A percentile compares a stretch with the other conserved stretches of the same genome.
phyloP scores from a whole-genome alignment of 2,797 vertebrate genomes.

The Sebastes hubbsi region DNA sequence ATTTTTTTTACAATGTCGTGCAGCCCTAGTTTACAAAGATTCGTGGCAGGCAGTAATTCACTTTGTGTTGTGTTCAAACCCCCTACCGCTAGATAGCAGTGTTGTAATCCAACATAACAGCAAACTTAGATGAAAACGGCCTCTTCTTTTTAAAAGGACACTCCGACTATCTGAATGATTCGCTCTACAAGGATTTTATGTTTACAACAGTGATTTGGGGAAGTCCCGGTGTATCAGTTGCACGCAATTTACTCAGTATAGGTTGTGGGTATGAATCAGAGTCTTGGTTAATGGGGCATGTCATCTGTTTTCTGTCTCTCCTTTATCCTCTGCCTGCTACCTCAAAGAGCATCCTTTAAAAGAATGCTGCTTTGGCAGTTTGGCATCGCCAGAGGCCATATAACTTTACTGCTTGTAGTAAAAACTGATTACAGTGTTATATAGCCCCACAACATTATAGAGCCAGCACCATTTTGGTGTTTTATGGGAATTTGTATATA shows the following conservation, averaged over 20 bases:
- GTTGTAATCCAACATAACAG: background rate
- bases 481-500: slow-evolving; percentile 61
- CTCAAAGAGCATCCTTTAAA: slow-evolving; percentile 38
- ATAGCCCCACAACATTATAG: slow-evolving; percentile 39
- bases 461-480: slow-evolving; percentile 27
- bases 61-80: too few species aligned
- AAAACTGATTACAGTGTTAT: slow-evolving; percentile 68
- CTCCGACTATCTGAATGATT: background rate
- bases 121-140: background rate
- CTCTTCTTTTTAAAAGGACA: background rate
- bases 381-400: slow-evolving; percentile 42
- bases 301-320: slow-evolving; percentile 32
- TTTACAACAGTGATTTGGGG: slow-evolving; percentile 10
- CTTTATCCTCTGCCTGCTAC: slow-evolving; percentile 32
- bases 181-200: slow-evolving; percentile 1
- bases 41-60: too few species aligned
- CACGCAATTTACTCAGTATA: slow-evolving; percentile 14
- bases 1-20: too few species aligned
- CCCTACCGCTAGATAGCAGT: too few species aligned
- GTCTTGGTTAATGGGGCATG: slow-evolving; percentile 45
- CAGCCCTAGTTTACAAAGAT: too few species aligned
- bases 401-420: slow-evolving; percentile 64
- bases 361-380: slow-evolving; percentile 56
- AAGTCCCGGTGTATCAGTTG: slow-evolving; percentile 21
- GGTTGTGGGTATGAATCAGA: slow-evolving; percentile 45